Evolutionary conservation across 2,797 vertebrate species (phyloP).

Genomic region (Tamandua tetradactyla): DNA sequence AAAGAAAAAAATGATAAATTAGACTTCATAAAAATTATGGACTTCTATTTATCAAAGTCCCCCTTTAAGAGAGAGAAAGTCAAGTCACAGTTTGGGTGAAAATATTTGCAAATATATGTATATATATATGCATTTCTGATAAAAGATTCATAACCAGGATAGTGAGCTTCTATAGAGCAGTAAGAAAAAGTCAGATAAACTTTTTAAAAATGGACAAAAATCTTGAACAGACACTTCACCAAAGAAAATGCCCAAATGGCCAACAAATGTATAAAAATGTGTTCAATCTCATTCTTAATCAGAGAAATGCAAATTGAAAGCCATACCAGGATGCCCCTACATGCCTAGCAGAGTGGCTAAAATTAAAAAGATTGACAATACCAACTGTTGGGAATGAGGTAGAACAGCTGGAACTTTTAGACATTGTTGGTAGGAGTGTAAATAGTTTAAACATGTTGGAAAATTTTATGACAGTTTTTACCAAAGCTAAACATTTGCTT

Average conservation of each 20-base stretch:
- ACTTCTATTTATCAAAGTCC: background rate
- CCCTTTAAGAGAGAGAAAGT: background rate
- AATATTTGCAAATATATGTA: background rate
- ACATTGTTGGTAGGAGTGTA: background rate
- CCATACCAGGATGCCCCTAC: background rate
- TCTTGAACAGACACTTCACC: background rate
- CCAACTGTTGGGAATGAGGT: constrained; percentile 4
- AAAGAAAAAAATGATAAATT: constrained; percentile 10
- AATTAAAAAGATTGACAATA: constrained; percentile 11
- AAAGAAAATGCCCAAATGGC: background rate
- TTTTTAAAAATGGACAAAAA: constrained; percentile 5
- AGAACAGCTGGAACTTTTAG: background rate
- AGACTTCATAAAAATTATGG: background rate
- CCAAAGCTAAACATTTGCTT: constrained; percentile 30
- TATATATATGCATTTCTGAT: background rate
- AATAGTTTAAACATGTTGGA: constrained; percentile 7
- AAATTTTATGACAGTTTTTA: constrained; percentile 1
- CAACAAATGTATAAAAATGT: background rate
- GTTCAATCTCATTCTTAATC: constrained; percentile 13
- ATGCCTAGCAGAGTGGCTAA: background rate
- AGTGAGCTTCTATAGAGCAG: background rate
- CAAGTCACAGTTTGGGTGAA: background rate
- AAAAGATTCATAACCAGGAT: constrained; percentile 11
- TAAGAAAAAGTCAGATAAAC: background rate
- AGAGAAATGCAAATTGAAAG: background rate